A percentile compares a stretch with the other conserved stretches of the same genome.
Conservation (phyloP, 2,797 vertebrate genomes). For the Sebastolobus alascanus region DNA sequence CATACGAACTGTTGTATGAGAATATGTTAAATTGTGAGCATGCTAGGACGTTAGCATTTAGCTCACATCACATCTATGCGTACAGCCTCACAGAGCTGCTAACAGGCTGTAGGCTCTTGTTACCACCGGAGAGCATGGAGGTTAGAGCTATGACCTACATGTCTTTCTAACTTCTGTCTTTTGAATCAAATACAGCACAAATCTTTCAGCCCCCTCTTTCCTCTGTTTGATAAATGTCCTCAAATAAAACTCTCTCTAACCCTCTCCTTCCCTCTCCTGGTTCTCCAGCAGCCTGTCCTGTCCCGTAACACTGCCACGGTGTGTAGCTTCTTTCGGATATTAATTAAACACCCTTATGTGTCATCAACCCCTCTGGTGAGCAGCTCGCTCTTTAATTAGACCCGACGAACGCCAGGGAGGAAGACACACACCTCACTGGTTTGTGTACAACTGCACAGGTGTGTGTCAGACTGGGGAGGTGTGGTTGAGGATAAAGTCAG, state of each 20-base stretch:
- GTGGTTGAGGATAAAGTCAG: constrained; percentile 21
- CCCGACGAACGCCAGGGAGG: constrained; percentile 50
- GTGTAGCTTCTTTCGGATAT: constrained; percentile 59
- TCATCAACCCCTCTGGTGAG: constrained; percentile 70
- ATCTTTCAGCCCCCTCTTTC: not conserved
- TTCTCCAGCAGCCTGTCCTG: constrained; percentile 23
- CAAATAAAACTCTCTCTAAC: not conserved
- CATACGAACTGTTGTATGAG: too few species aligned
- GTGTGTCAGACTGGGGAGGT: constrained; percentile 40
- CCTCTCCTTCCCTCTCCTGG: constrained; percentile 1
- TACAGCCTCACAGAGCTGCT: too few species aligned
- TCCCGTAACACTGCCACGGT: constrained; percentile 25
- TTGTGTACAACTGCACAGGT: constrained; percentile 44
- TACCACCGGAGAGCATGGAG: not conserved
- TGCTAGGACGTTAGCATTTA: too few species aligned
- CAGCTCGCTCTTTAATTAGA: constrained; percentile 76
- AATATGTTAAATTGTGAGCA: too few species aligned
- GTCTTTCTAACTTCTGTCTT: not conserved
- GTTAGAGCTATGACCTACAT: not conserved
- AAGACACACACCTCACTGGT: constrained; percentile 39
- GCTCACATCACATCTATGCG: not conserved
- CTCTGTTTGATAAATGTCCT: not conserved
- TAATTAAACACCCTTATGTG: constrained; percentile 78
- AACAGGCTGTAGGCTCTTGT: not conserved
- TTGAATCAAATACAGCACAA: not conserved